phyloP scores from a whole-genome alignment of 2,888 invertebrate genomes.

The Oasisia sp. region DNA sequence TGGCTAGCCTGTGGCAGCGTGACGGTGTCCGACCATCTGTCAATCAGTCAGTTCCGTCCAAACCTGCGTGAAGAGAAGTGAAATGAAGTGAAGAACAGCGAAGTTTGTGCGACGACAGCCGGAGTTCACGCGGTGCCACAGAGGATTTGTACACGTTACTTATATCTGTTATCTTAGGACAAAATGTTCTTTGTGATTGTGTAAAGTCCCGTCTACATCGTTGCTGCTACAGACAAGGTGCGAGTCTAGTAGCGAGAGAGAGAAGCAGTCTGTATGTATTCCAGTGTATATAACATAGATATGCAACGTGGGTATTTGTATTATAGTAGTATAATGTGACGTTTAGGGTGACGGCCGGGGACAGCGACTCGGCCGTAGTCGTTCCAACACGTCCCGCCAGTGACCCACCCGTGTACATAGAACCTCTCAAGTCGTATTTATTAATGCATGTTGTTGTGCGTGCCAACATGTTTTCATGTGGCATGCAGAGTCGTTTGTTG shows the following conservation, averaged over 20 bases:
- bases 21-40: not conserved
- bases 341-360: not conserved
- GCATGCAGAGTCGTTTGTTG: not conserved
- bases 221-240: not conserved
- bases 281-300: not conserved
- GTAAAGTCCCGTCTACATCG: too few species aligned
- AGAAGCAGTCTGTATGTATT: not conserved
- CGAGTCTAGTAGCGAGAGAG: not conserved
- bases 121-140: not conserved
- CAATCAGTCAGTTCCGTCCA: not conserved
- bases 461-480: not conserved
- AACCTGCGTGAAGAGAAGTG: not conserved
- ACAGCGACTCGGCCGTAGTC: not conserved
- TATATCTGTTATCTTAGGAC: not conserved
- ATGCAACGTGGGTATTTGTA: not conserved
- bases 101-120: not conserved
- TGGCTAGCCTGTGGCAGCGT: not conserved
- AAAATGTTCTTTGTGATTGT: too few species aligned
- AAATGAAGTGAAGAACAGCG: not conserved
- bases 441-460: conserved; percentile 10
- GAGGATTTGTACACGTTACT: not conserved
- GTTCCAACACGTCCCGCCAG: not conserved
- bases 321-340: not conserved
- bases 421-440: not conserved
- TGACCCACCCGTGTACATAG: not conserved